phyloP scores from a whole-genome alignment of 2,797 vertebrate genomes.

The Micropoecilia bifurca region DNA sequence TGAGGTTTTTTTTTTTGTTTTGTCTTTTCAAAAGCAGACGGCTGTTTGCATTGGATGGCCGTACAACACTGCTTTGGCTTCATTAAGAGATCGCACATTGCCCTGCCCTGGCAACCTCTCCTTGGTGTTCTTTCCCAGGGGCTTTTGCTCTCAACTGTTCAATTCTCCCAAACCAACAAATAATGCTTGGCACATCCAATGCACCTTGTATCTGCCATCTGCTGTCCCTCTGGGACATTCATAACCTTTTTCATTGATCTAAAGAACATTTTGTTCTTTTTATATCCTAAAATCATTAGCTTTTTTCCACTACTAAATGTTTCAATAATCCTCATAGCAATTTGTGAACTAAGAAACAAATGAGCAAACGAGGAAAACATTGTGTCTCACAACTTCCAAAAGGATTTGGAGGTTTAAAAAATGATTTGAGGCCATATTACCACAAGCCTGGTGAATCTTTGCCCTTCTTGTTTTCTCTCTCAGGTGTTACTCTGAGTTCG shows the following conservation, averaged over 20 bases:
- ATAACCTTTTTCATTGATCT: conserved; percentile 49
- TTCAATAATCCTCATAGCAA: conserved; percentile 2
- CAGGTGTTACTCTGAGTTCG: conserved; percentile 33
- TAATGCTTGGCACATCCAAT: conserved; percentile 49
- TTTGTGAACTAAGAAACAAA: background rate
- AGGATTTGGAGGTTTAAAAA: conserved; percentile 32
- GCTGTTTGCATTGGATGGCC: conserved; percentile 44
- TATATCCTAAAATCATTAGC: background rate
- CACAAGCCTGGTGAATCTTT: conserved; percentile 34
- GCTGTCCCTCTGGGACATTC: conserved; percentile 39
- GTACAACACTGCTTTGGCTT: conserved; percentile 48
- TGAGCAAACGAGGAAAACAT: background rate
- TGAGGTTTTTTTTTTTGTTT: background rate
- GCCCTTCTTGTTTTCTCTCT: conserved; percentile 51
- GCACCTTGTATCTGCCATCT: conserved; percentile 63
- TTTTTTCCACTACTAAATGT: conserved; percentile 6
- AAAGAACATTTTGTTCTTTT: conserved; percentile 9
- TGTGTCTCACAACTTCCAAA: conserved; percentile 17
- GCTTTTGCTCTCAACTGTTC: conserved; percentile 64
- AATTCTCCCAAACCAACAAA: conserved; percentile 47
- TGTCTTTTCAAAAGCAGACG: conserved; percentile 11
- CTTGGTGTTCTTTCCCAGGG: conserved; percentile 67
- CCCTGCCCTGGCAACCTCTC: conserved; percentile 63
- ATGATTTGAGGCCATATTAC: conserved; percentile 41
- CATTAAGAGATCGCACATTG: conserved; percentile 59